Conservation (phyloP, 2,797 vertebrate species). For the Pseudochirops corinnae region DNA sequence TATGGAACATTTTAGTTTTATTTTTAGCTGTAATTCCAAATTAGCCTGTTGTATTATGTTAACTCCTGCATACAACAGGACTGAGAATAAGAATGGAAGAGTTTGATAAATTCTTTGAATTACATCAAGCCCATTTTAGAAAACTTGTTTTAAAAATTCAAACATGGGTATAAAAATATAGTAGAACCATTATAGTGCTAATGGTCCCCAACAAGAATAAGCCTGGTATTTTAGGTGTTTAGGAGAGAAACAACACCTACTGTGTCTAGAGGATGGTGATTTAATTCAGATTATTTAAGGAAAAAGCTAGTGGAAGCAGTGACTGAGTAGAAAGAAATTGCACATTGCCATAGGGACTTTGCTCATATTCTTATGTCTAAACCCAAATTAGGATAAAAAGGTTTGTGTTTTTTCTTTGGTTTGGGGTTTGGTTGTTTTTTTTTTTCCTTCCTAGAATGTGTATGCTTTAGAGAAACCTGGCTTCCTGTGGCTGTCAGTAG, state of each 20-base stretch:
- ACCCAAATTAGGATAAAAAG: background rate
- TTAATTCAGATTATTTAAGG: background rate
- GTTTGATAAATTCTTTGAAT: background rate
- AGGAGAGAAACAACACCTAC: background rate
- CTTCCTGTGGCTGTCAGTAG: background rate
- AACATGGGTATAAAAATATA: background rate
- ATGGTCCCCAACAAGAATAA: background rate
- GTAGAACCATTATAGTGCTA: background rate
- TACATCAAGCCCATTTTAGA: background rate
- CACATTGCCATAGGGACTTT: background rate
- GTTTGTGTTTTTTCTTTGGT: background rate
- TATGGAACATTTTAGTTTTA: background rate
- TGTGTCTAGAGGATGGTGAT: background rate
- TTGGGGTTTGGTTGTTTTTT: too few relatives aligned
- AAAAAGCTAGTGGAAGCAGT: background rate
- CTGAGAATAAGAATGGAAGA: background rate
- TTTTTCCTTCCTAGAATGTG: background rate
- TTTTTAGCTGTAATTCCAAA: background rate
- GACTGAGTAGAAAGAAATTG: background rate
- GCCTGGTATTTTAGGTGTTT: background rate
- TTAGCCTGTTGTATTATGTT: background rate
- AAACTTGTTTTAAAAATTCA: background rate
- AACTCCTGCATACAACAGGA: background rate
- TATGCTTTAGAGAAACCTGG: background rate
- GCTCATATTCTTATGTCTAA: background rate